Conservation (phyloP, 2,888 invertebrate species). For the Ypsolopha sequella region DNA sequence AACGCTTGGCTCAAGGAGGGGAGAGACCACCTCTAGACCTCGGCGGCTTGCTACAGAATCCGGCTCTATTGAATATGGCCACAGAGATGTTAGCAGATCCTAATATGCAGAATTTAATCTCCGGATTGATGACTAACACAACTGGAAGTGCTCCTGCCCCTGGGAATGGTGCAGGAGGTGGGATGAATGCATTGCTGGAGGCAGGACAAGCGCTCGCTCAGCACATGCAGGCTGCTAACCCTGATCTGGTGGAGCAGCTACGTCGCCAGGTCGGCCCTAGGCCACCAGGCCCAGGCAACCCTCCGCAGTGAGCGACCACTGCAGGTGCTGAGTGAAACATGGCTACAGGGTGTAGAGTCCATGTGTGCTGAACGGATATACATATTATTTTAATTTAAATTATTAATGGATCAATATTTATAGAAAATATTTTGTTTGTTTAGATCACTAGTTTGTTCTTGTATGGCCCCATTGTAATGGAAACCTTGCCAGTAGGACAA, state of each 20-base stretch:
- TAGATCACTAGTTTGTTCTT: too few relatives aligned
- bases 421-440: too few relatives aligned
- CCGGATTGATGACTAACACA: conserved; percentile 63
- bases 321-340: not conserved
- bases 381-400: not conserved
- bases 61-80: conserved; percentile 87
- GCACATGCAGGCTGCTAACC: conserved; percentile 86
- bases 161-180: conserved; percentile 16
- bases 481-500: too few relatives aligned
- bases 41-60: conserved; percentile 81
- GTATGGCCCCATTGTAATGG: too few relatives aligned
- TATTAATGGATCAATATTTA: not conserved
- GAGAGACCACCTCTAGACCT: conserved; percentile 72
- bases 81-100: conserved; percentile 88
- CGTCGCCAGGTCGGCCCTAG: conserved; percentile 66
- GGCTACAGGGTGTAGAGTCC: not conserved
- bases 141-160: conserved; percentile 18
- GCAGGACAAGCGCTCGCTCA: conserved; percentile 84
- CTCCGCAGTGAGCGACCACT: not conserved
- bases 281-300: conserved; percentile 8
- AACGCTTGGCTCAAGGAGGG: conserved; percentile 75
- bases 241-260: conserved; percentile 84
- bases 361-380: not conserved
- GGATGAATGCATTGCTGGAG: conserved; percentile 62
- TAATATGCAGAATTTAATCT: conserved; percentile 82